Conservation (phyloP, 2,888 invertebrate species). For the Harpagoxenus sublaevis region DNA sequence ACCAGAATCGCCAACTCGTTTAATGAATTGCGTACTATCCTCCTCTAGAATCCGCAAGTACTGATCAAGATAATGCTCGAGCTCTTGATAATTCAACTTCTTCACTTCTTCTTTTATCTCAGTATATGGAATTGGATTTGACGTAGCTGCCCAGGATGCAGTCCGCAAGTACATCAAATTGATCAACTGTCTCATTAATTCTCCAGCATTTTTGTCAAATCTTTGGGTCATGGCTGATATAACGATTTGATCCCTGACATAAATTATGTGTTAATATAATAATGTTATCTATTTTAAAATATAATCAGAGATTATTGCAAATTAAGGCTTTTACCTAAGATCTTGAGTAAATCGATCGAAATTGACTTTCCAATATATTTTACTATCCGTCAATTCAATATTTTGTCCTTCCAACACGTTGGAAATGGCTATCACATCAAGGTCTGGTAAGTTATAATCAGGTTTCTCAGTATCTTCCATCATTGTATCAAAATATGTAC, state of each 20-base stretch:
- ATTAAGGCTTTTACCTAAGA: constrained; percentile 86
- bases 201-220: constrained; percentile 90
- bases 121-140: constrained; percentile 91
- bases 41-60: constrained; percentile 93
- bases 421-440: constrained; percentile 88
- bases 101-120: constrained; percentile 91
- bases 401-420: constrained; percentile 86
- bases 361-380: constrained; percentile 93
- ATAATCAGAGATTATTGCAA: background rate
- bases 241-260: constrained; percentile 90
- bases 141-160: constrained; percentile 91
- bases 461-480: constrained; percentile 82
- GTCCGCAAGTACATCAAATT: constrained; percentile 93
- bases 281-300: background rate
- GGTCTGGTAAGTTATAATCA: constrained; percentile 88
- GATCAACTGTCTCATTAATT: constrained; percentile 89
- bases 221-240: constrained; percentile 91
- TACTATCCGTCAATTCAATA: constrained; percentile 82
- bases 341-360: constrained; percentile 95
- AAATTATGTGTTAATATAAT: constrained; percentile 53
- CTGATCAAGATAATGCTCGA: constrained; percentile 91
- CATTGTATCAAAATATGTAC: constrained; percentile 82
- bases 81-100: constrained; percentile 88
- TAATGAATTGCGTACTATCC: constrained; percentile 92
- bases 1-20: constrained; percentile 92